These are phyloP conservation scores for Orchestia grillus DNA, from an alignment of 1,140 invertebrate genomes.

Conservation along the genomic window DNA sequence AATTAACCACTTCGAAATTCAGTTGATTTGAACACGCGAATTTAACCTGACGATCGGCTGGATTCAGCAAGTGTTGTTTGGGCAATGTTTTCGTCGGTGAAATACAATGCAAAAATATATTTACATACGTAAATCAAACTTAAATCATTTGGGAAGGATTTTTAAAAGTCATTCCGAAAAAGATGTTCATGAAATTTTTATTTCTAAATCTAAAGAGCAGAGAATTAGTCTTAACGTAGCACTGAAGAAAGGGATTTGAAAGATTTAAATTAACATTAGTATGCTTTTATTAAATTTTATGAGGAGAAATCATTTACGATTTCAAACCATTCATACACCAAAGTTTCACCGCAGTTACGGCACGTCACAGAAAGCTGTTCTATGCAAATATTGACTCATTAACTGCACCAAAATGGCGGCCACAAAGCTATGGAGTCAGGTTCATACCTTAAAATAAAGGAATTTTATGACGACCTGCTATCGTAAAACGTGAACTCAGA, in stretches of 20 bases:
- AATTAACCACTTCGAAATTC: neutral
- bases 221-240: neutral
- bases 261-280: neutral
- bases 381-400: conserved; percentile 33
- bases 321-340: neutral
- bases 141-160: neutral
- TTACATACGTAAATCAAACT: neutral
- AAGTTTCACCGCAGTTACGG: neutral
- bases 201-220: neutral
- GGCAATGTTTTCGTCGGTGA: neutral
- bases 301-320: neutral
- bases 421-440: neutral
- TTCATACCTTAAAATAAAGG: conserved; percentile 13
- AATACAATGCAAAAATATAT: neutral
- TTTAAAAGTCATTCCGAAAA: neutral
- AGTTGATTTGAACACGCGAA: neutral
- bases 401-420: neutral
- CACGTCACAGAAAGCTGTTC: neutral
- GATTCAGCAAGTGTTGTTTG: neutral
- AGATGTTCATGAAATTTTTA: neutral
- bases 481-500: conserved; percentile 12
- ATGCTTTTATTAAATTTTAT: neutral
- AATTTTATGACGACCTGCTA: conserved; percentile 2
- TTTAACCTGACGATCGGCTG: neutral
- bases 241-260: neutral